Conservation (phyloP, 2,888 invertebrate genomes). For the Endotricha flammealis region DNA sequence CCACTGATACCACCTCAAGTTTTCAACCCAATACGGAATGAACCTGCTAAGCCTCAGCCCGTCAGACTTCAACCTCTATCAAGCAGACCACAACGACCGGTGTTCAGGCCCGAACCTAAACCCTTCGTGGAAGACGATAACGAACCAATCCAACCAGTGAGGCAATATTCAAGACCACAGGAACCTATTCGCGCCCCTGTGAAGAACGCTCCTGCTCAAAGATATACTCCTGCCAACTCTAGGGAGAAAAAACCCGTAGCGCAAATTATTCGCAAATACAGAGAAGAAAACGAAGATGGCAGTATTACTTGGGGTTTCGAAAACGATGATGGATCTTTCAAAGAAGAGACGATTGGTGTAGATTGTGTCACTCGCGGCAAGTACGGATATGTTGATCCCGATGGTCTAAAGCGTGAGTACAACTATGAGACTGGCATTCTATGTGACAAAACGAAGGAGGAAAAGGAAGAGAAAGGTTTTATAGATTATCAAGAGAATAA, state of each 20-base stretch:
- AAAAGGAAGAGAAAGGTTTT: slow-evolving; percentile 80
- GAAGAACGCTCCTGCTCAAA: slow-evolving; percentile 53
- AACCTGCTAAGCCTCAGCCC: slow-evolving; percentile 62
- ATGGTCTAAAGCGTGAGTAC: slow-evolving; percentile 88
- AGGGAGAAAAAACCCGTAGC: slow-evolving; percentile 83
- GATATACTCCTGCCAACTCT: slow-evolving; percentile 53
- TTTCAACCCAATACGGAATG: slow-evolving; percentile 59
- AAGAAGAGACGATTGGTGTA: slow-evolving; percentile 88
- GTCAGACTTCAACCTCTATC: slow-evolving; percentile 66
- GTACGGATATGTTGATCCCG: slow-evolving; percentile 91
- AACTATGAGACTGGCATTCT: slow-evolving; percentile 89
- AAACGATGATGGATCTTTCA: slow-evolving; percentile 92
- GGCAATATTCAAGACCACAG: slow-evolving; percentile 67
- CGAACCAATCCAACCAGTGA: slow-evolving; percentile 57
- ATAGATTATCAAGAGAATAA: slow-evolving; percentile 86
- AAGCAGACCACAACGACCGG: slow-evolving; percentile 70
- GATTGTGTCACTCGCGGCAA: slow-evolving; percentile 88
- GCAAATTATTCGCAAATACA: slow-evolving; percentile 83
- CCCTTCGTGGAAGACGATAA: slow-evolving; percentile 69
- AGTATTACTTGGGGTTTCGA: slow-evolving; percentile 94
- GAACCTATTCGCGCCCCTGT: slow-evolving; percentile 56
- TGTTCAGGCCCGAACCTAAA: slow-evolving; percentile 69
- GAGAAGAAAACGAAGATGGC: slow-evolving; percentile 88
- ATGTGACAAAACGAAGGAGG: slow-evolving; percentile 79
- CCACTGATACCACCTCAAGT: slow-evolving; percentile 57